Conservation (phyloP, 2,888 invertebrate genomes). For the Eupithecia subfuscata region DNA sequence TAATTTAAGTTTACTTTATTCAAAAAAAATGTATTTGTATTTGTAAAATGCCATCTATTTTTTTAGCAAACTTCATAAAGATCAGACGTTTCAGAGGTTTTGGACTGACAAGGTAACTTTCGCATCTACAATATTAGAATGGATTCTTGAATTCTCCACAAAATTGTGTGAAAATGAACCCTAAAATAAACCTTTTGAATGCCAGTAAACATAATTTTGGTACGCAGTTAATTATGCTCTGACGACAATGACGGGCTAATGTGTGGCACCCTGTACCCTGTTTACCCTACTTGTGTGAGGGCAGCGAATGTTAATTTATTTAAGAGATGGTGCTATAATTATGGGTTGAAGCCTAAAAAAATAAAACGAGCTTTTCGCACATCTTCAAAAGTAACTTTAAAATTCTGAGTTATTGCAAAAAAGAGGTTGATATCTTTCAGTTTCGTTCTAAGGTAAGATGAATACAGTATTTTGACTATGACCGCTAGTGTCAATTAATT, state of each 20-base stretch:
- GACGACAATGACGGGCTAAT: constrained; percentile 21
- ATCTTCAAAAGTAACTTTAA: not conserved
- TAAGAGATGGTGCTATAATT: not conserved
- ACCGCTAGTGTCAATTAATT: too few species aligned
- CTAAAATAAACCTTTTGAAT: not conserved
- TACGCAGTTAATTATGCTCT: constrained; percentile 25
- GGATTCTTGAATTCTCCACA: not conserved
- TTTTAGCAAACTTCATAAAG: too few species aligned
- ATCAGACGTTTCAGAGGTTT: not conserved
- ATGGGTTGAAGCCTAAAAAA: not conserved
- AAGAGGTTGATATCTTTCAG: not conserved
- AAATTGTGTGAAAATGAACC: not conserved
- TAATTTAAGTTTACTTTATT: too few species aligned
- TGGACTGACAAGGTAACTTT: not conserved
- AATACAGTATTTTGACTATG: too few species aligned
- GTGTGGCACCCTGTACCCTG: not conserved
- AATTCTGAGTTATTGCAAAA: not conserved
- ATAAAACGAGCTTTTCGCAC: not conserved
- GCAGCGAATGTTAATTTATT: not conserved
- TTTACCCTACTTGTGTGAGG: not conserved
- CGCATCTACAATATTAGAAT: too few species aligned
- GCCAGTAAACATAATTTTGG: constrained; percentile 19
- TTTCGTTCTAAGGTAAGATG: too few species aligned
- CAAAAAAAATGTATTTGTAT: too few species aligned
- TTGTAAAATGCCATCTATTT: too few species aligned